Conservation (phyloP, 2,797 vertebrate species). For the Apogon talboti region DNA sequence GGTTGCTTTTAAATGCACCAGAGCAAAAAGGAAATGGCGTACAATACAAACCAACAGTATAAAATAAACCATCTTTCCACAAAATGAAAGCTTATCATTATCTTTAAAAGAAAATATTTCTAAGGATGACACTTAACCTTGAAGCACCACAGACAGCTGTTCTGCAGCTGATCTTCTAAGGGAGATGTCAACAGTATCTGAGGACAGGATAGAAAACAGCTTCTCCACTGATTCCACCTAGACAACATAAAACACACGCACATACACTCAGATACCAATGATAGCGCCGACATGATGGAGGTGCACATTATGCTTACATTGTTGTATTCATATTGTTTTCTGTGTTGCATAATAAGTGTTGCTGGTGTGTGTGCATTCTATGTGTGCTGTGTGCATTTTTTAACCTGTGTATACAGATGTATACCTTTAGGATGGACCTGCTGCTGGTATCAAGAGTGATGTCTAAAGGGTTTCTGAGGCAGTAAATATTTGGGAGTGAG, state of each 20-base stretch:
- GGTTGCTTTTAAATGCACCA: too few species aligned
- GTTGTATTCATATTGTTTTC: not conserved
- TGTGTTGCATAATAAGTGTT: not conserved
- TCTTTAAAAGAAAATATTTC: not conserved
- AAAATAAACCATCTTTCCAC: too few species aligned
- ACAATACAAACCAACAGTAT: too few species aligned
- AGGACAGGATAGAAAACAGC: conserved; percentile 89
- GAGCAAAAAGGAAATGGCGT: too few species aligned
- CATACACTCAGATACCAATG: not conserved
- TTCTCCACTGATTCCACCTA: conserved; percentile 93
- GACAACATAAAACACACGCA: conserved; percentile 14
- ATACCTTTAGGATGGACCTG: conserved; percentile 92
- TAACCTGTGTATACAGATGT: not conserved
- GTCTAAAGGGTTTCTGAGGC: conserved; percentile 84
- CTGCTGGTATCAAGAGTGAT: conserved; percentile 86
- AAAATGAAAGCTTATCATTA: too few species aligned
- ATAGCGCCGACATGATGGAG: too few species aligned
- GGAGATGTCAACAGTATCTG: conserved; percentile 88
- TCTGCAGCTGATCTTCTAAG: conserved; percentile 92
- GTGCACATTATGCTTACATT: not conserved
- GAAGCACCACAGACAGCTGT: conserved; percentile 91
- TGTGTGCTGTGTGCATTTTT: not conserved
- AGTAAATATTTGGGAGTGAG: conserved; percentile 84
- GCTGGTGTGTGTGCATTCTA: not conserved
- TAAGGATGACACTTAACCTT: conserved; percentile 83